These are phyloP conservation scores for Eurytoma californica DNA, from an alignment of 2,888 invertebrate genomes.

Conservation along the genomic window DNA sequence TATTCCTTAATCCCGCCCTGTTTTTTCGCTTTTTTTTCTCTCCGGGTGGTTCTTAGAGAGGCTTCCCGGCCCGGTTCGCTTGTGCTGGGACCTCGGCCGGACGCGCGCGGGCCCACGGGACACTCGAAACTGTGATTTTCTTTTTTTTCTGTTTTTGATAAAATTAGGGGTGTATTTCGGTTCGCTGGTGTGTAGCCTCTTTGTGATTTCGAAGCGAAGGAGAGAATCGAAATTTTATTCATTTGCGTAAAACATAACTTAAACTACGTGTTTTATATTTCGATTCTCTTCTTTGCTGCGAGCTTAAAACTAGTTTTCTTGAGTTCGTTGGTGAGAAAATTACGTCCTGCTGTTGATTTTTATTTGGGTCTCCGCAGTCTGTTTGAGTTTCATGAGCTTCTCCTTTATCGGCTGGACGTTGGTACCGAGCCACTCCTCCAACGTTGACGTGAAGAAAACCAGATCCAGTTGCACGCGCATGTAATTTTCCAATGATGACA, in stretches of 20 bases:
- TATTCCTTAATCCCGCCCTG: too few species aligned
- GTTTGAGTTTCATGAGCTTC: conserved; percentile 76
- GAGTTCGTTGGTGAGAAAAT: background rate
- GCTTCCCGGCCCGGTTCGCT: too few species aligned
- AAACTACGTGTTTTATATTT: too few species aligned
- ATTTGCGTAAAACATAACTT: too few species aligned
- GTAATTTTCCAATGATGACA: conserved; percentile 77
- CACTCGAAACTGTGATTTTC: conserved; percentile 18
- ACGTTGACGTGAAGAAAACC: conserved; percentile 78
- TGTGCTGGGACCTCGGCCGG: too few species aligned
- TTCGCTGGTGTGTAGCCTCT: too few species aligned
- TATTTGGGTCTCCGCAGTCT: conserved; percentile 77
- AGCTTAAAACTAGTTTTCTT: too few species aligned
- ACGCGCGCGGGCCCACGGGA: background rate
- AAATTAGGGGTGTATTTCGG: conserved; percentile 8
- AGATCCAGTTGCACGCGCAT: conserved; percentile 77
- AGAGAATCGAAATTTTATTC: too few species aligned
- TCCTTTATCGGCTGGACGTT: conserved; percentile 77
- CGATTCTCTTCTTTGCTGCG: too few species aligned
- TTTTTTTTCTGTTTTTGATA: conserved; percentile 23
- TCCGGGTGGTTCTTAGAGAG: too few species aligned
- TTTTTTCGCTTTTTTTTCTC: too few species aligned
- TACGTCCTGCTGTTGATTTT: conserved; percentile 70
- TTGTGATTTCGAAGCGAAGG: too few species aligned
- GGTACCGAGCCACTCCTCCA: conserved; percentile 80